Base-by-base conservation (phyloP, 1,140 invertebrate genomes). In the Platyura marginata region DNA sequence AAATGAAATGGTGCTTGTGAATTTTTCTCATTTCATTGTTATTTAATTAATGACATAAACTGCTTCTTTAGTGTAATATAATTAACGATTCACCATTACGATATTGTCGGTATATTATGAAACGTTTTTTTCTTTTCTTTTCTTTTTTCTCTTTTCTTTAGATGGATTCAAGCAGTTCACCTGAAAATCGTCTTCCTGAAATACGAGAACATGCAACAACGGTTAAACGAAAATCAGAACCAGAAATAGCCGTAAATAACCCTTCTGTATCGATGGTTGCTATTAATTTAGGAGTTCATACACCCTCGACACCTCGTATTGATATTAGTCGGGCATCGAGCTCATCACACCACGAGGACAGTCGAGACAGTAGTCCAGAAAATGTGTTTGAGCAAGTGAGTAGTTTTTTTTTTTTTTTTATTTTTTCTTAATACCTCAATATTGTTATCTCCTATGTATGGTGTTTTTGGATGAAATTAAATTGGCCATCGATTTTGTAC, bases 241-340 rank as follows among this genome's bases (percentile, higher is more conserved):
- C 25, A 13, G 25, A 8, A 36, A 9, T 6, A 18, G 15, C 6
- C 34, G 16, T n/a, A 10, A 36, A 11, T 9, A 10, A n/a, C 10
- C 6, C 6, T 18, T 9, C 6, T 18, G 15, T 36, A 6, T 36
- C 15, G 15, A 16, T n/a, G 9, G 34, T 5, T n/a, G 10, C 9
- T 36, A 16, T 6, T 36, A 36, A 36, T 36, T 36, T 36, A 36
- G 15, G 15, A 36, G 15, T 36, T 36, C 34, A 36, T 36, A 18
- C 34, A 36, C 34, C 34, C 25, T n/a, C n/a, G n/a, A 81, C 83
- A 32, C 85, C 84, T 2, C 72, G 84, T 48, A 89, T 87, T 49
- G 84, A 88, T 62, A 83, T 89, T 51, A 87, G 83, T 43, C 69
- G 84, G 39, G 84, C 85, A 3, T 86, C 81, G 49, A 85, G 80